Evolutionary conservation across 1,140 invertebrate genomes (phyloP).

Genomic region (Lucilia sericata): DNA sequence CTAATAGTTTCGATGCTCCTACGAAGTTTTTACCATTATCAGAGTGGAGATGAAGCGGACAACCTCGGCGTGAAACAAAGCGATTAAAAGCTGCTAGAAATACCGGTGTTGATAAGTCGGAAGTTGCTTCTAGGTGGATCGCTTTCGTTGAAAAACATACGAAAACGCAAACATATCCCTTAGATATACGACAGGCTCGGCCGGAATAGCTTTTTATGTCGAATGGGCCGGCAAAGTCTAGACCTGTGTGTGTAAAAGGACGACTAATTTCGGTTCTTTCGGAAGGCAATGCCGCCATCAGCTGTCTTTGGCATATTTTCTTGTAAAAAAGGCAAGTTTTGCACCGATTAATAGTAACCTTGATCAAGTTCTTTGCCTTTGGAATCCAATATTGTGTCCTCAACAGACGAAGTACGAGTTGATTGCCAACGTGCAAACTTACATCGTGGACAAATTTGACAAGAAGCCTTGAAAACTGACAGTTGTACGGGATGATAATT

Average conservation of each 20-base stretch:
- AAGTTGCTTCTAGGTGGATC: not conserved
- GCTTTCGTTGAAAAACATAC: not conserved
- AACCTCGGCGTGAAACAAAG: too few species aligned
- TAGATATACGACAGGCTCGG: not conserved
- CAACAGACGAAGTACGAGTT: not conserved
- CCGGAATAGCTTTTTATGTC: not conserved
- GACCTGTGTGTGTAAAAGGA: not conserved
- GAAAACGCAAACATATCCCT: not conserved
- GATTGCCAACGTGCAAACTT: not conserved
- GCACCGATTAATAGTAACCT: not conserved
- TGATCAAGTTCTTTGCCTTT: not conserved
- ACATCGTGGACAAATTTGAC: not conserved
- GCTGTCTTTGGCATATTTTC: not conserved
- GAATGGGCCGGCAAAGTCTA: not conserved
- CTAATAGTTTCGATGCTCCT: too few species aligned
- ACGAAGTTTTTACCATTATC: too few species aligned
- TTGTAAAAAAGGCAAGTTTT: not conserved
- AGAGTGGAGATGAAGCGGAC: too few species aligned
- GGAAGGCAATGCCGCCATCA: not conserved
- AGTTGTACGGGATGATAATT: not conserved
- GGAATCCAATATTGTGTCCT: not conserved
- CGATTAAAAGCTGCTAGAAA: too few species aligned
- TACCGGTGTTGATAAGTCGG: not conserved
- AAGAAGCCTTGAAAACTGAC: not conserved
- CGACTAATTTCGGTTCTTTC: not conserved